These are phyloP conservation scores for Melanocharis versteri DNA, from an alignment of 2,113 vertebrate genomes.

Conservation along the genomic window DNA sequence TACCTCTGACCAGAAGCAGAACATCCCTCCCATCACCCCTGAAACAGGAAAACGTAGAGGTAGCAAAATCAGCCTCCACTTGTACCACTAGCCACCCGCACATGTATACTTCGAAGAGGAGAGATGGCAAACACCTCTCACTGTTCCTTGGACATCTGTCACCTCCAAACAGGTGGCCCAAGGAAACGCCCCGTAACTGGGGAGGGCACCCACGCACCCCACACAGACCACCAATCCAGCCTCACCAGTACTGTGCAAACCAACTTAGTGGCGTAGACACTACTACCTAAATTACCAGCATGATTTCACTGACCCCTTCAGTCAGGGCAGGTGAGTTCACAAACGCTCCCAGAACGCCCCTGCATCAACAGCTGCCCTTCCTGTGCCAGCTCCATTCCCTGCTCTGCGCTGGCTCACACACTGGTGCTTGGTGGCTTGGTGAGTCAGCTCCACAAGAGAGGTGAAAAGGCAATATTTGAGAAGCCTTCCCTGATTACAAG, in stretches of 20 bases:
- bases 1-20: neutral
- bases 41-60: fast-evolving
- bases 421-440: fast-evolving
- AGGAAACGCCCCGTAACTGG: fast-evolving
- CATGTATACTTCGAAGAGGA: neutral
- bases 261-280: neutral
- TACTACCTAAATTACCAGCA: neutral
- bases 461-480: neutral
- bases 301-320: neutral
- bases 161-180: neutral
- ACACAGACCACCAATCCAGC: neutral
- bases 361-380: neutral
- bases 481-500: neutral
- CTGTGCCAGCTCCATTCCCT: neutral
- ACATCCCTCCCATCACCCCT: neutral
- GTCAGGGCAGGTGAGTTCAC: neutral
- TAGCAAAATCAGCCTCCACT: neutral
- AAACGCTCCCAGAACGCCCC: neutral
- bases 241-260: neutral
- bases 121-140: neutral
- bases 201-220: fast-evolving
- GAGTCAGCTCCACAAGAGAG: neutral
- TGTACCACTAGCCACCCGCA: neutral
- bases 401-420: neutral
- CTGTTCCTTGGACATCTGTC: neutral